Percentiles rank a stretch among this genome's conserved stretches.
These are phyloP conservation scores for Nasonia oneida DNA, from an alignment of 2,888 invertebrate species.

Conservation along the genomic window DNA sequence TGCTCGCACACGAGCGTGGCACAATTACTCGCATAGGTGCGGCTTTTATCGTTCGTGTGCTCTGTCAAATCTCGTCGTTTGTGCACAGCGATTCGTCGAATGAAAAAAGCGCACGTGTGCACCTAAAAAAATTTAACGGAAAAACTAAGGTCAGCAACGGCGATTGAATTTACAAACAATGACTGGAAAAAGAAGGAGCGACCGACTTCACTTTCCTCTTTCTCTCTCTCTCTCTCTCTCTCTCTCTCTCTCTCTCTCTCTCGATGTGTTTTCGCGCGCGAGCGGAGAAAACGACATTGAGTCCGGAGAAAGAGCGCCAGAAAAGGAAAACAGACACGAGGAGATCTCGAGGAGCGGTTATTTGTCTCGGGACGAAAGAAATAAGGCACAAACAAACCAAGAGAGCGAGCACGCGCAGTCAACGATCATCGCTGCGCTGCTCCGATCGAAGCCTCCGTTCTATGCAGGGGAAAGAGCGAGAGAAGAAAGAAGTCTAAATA, in stretches of 20 bases:
- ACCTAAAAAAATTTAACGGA: neutral
- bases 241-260: neutral
- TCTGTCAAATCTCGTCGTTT: slow-evolving; percentile 22
- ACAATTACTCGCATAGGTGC: slow-evolving; percentile 44
- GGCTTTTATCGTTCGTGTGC: slow-evolving; percentile 41
- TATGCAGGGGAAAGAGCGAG: neutral
- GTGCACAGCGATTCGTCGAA: slow-evolving; percentile 14
- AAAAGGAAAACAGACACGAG: slow-evolving; percentile 26
- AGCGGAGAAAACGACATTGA: slow-evolving; percentile 9
- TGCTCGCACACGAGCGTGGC: slow-evolving; percentile 45
- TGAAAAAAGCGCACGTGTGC: neutral
- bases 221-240: neutral
- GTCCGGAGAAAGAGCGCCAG: neutral
- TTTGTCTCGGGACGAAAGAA: slow-evolving; percentile 38
- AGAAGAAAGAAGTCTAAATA: slow-evolving; percentile 36
- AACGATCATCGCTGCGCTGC: slow-evolving; percentile 17
- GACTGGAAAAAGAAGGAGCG: neutral
- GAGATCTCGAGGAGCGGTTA: slow-evolving; percentile 28
- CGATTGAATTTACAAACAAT: slow-evolving; percentile 57
- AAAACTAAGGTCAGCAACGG: neutral
- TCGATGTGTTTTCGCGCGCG: slow-evolving; percentile 13
- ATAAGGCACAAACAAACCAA: slow-evolving; percentile 28
- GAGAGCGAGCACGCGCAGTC: neutral
- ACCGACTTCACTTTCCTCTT: slow-evolving; percentile 24
- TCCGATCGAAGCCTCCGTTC: slow-evolving; percentile 24